Conservation (phyloP, 2,113 vertebrate genomes). For the Tursiops truncatus region DNA sequence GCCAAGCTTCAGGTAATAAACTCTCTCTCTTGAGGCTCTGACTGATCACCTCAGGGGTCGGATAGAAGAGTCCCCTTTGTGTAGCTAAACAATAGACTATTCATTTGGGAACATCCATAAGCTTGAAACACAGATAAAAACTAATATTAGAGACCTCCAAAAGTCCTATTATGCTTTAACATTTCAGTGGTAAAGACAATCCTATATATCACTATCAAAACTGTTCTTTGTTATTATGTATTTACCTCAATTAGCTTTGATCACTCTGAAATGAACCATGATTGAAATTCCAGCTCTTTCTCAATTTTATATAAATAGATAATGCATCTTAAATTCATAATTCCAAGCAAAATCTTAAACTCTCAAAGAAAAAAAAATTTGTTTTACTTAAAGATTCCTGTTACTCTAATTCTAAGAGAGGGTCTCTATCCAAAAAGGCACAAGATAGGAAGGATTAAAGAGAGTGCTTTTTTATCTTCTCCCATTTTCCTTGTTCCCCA, state of each 20-base stretch:
- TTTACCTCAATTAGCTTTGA: constrained; percentile 36
- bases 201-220: neutral
- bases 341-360: neutral
- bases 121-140: constrained; percentile 28
- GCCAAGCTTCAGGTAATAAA: constrained; percentile 61
- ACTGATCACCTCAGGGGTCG: constrained; percentile 44
- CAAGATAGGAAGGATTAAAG: neutral
- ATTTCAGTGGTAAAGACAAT: neutral
- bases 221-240: neutral
- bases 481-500: neutral
- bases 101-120: constrained; percentile 33
- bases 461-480: neutral
- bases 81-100: constrained; percentile 53
- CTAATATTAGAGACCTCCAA: neutral
- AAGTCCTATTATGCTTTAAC: neutral
- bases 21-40: constrained; percentile 24
- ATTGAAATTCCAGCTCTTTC: constrained; percentile 1
- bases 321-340: constrained; percentile 19
- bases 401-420: neutral
- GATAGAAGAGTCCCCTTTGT: constrained; percentile 30
- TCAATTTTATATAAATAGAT: neutral
- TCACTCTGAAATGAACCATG: neutral
- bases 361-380: neutral
- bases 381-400: constrained; percentile 1
- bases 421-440: neutral